Evolutionary conservation across 2,888 invertebrate species (phyloP), one percentile per base, ranked within the genome.

Genomic region (Kuschelorhynchus macadamiae): DNA sequence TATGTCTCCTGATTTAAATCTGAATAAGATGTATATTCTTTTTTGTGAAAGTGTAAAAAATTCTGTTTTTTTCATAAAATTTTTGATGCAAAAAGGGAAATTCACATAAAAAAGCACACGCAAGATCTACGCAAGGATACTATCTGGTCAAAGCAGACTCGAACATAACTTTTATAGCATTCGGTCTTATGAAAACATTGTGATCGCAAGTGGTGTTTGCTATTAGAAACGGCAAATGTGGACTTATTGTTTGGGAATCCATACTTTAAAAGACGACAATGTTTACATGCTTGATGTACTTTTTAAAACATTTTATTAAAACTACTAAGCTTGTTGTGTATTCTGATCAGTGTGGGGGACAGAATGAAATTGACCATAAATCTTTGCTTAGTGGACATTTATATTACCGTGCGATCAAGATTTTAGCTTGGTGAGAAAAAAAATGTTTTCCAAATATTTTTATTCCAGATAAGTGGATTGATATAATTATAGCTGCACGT

Each of bases 211-310:
- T 20, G 60, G 36, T 21, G 17, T 60, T 17, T 46, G 47, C 16
- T 60, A 60, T 32, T 44, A 44, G 14, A 57, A 47, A 59, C 30
- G 20, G 20, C 47, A 59, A 21, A 12, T 44, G 3, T 57, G 46
- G 55, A 44, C 46, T 1, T 62, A 55, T 66, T 71, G 71, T 32
- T 46, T 75, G 25, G 73, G 70, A 36, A 64, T 72, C 33, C 66
- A 72, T 59, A 70, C 73, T 55, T 25, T 25, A 25, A 7, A 7
- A 25, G 25, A 25, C 25, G 25, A 25, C 25, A 25, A 25, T 25
- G 25, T 25, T 25, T 25, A 25, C 25, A 25, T 25, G 25, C 25
- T 7, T 25, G 25, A 3, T 25, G 25, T 25, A 25, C 25, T 25
- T 25, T 25, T 25, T 25, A 25, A 25, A 25, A 25, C 25, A 25